Evolutionary conservation across 2,888 invertebrate species (phyloP).

Genomic region (Heliconius ethilla): DNA sequence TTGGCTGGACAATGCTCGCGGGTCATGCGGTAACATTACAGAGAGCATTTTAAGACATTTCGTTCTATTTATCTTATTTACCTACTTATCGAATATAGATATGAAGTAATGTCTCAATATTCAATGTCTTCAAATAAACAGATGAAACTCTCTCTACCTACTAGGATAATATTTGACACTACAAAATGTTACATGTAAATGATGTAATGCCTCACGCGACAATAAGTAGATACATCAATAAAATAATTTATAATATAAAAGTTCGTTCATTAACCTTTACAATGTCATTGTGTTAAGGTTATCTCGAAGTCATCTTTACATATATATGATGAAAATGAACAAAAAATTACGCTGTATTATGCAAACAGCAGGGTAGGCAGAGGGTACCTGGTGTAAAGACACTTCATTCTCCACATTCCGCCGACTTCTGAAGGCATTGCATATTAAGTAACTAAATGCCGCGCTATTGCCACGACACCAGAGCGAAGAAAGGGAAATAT

Average conservation of each 20-base stretch:
- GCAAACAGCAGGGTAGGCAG: background rate
- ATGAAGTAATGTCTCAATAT: background rate
- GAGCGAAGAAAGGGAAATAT: too few species aligned
- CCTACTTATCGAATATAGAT: too few species aligned
- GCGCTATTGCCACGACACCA: background rate
- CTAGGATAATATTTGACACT: background rate
- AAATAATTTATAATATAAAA: background rate
- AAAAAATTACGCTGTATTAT: too few species aligned
- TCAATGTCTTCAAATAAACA: background rate
- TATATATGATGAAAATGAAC: background rate
- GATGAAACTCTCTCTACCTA: background rate
- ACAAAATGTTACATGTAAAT: background rate
- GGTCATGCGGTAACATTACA: slow-evolving; percentile 56
- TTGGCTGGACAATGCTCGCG: slow-evolving; percentile 56
- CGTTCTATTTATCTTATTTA: too few species aligned
- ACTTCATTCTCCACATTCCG: background rate
- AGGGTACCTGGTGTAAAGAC: background rate
- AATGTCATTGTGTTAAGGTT: slow-evolving; percentile 1
- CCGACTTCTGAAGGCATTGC: background rate
- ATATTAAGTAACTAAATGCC: background rate
- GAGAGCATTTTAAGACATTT: too few species aligned
- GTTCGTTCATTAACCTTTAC: background rate
- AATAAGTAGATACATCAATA: background rate
- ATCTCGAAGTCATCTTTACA: background rate
- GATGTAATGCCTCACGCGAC: background rate